Conservation (phyloP, 2,888 invertebrate species). For the Megaustenia siamemsis region DNA sequence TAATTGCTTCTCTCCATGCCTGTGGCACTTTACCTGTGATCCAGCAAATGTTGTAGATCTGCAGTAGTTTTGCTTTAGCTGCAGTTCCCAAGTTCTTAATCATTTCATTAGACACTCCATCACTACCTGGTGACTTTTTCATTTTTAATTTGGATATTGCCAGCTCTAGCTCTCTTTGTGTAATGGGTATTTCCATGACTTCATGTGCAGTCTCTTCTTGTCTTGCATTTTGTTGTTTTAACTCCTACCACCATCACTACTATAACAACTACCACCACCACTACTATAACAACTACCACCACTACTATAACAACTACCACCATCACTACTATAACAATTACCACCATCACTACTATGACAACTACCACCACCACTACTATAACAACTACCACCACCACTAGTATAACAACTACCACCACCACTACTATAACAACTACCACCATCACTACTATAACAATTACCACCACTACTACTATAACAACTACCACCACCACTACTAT, state of each 20-base stretch:
- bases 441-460: conserved; percentile 24
- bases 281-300: conserved; percentile 23
- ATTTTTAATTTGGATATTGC: no score
- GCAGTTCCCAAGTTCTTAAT: no score
- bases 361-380: neutral
- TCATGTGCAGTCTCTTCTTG: no score
- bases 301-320: conserved; percentile 4
- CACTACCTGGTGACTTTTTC: no score
- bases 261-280: conserved; percentile 17
- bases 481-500: conserved; percentile 22
- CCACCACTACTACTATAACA: conserved; percentile 29
- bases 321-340: neutral
- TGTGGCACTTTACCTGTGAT: no score
- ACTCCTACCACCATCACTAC: conserved; percentile 5
- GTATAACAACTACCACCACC: conserved; percentile 26
- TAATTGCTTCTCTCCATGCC: no score
- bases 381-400: conserved; percentile 15
- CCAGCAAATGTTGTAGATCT: no score
- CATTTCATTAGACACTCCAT: no score
- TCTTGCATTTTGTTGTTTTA: neutral
- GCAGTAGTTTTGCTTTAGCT: no score
- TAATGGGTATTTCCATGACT: no score
- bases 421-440: conserved; percentile 32
- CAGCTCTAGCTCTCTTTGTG: no score
- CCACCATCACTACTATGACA: neutral